Conservation (phyloP, 2,113 vertebrate species). For the Setophaga kirtlandii region DNA sequence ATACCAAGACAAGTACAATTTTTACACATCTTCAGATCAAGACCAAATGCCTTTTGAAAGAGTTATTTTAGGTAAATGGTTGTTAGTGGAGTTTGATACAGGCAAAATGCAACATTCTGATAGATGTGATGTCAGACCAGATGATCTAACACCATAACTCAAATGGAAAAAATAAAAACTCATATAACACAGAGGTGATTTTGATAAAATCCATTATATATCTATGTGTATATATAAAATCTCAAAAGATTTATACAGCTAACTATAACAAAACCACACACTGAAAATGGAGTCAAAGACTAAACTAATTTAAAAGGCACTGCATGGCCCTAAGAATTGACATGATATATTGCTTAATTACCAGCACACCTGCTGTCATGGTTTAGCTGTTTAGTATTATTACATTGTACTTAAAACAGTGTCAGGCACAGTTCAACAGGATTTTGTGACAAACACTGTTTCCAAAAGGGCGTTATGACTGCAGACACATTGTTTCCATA, state of each 20-base stretch:
- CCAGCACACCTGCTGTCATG: neutral
- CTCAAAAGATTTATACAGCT: neutral
- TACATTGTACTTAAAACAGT: neutral
- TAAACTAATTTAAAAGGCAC: neutral
- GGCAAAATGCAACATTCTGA: neutral
- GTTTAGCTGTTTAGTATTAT: neutral
- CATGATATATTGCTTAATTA: constrained; percentile 10
- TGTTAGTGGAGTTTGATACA: neutral
- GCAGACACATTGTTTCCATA: neutral
- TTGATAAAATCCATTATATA: neutral
- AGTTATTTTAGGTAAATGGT: neutral
- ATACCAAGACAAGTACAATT: neutral
- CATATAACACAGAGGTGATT: neutral
- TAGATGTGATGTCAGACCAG: neutral
- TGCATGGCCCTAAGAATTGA: neutral
- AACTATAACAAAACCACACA: neutral
- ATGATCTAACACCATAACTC: neutral
- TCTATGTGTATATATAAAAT: neutral
- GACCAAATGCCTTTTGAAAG: neutral
- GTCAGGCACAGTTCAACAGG: neutral
- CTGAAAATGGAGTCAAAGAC: neutral
- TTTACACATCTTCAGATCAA: neutral
- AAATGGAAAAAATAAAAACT: neutral
- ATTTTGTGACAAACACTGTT: neutral
- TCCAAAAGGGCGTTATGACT: neutral